These are phyloP conservation scores for Doris montereyensis DNA, from an alignment of 2,888 invertebrate genomes.

Conservation along the genomic window DNA sequence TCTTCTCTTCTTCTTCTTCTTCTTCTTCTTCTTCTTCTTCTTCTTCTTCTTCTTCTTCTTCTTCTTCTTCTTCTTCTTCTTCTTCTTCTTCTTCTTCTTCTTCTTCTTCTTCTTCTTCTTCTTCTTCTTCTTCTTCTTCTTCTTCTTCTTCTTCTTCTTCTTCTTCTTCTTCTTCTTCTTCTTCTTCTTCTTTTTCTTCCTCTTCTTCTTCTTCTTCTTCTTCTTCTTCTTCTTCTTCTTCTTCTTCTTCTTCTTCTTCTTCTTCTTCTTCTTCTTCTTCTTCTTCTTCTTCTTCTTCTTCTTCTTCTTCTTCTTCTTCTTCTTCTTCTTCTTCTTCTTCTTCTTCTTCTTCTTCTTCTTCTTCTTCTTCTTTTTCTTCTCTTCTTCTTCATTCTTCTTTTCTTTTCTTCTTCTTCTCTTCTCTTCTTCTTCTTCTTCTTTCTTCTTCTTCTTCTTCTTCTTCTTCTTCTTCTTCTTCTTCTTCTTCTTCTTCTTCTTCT, in stretches of 20 bases:
- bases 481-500: neutral
- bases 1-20: slow-evolving; percentile 3
- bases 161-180: neutral
- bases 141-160: neutral
- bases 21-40: slow-evolving; percentile 1
- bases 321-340: neutral
- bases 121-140: too few relatives aligned
- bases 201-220: slow-evolving; percentile 14
- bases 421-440: slow-evolving; percentile 3
- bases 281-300: neutral
- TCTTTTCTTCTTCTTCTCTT: neutral
- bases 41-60: neutral
- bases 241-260: neutral
- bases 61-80: slow-evolving; percentile 4
- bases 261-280: neutral
- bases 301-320: neutral
- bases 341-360: slow-evolving; percentile 4
- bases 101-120: neutral
- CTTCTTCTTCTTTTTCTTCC: neutral
- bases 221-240: neutral
- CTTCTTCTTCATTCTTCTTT: neutral
- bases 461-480: neutral
- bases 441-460: neutral
- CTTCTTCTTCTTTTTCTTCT: neutral
- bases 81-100: neutral